Evolutionary conservation across 2,888 invertebrate species (phyloP), one percentile per base, ranked within the genome.

Genomic region (Brachypterus glaber): DNA sequence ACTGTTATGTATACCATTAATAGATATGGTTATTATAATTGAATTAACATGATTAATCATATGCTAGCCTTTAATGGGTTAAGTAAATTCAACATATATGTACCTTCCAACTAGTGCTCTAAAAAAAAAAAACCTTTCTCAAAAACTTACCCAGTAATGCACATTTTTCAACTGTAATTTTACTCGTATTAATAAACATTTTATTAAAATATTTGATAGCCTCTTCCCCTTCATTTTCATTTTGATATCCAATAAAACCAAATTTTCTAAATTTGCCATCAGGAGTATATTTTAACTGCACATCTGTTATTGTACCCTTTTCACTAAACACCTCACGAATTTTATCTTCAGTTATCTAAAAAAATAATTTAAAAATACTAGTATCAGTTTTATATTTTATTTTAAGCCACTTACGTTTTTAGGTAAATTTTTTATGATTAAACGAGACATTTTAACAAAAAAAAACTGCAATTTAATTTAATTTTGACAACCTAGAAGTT

Each of bases 181-280:
- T 82, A 55, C 77, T 78, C 1, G 90, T 85, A 49, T 84, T 82
- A 35, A 97, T 77, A 59, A 77, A 95, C 2, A 87, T 80, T 40
- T 86, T 82, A 64, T 97, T 73, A 49, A 91, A 89, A 57, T 80
- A 78, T 12, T 82, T 70, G 18, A 79, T 70, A 0, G 96, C 96
- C 18, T 70, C 71, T 32, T 74, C 58, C 0, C 92, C 95, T 57
- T 89, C 83, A 32, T 80, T 77, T 44, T 83, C 84, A 14, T 72
- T 77, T 57, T 86, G 80, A 63, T 79, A 97, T 4, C 97, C 97
- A 50, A 98, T 70, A 59, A 97, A 97, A 3, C 83, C 91, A 68
- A 97, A 97, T 54, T 85, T 82, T 41, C 97, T 74, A 62, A 97
- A 97, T 58, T 80, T 81, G 5, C 96, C 95, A 69, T 89, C 82